Evolutionary conservation across 1,140 invertebrate genomes (phyloP), one percentile per base, ranked within the genome.

Genomic region (Babylonia areolata): DNA sequence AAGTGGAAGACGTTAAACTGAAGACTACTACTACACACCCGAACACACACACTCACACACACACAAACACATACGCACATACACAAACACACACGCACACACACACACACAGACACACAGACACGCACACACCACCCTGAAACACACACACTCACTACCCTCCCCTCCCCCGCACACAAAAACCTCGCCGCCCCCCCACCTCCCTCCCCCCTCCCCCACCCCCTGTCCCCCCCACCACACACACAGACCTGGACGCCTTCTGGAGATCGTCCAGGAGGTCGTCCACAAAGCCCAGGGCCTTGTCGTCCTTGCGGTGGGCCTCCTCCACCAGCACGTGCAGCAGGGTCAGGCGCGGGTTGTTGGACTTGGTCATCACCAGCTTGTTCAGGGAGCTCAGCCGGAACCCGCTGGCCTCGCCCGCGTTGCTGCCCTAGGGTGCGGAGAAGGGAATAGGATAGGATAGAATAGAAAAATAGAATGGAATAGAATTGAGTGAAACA

Each of bases 331-430:
- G 97, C 92, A 98, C 98, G 95, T 99, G 98, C 89, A 99, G 97
- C n/a, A 99, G 95, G 94, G 98, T 98, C 96, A 99, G 97, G 85
- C 97, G 97, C 1, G 98, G 98, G 92, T 98, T 98, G 93, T 99
- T 99, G 0, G 98, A 98, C 82, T 98, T 96, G 82, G 99, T 99
- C 93, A 99, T 98, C 0, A 97, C 97, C 64, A 99, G 95, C 94
- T 99, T 99, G 93, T 99, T 97, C 69, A 99, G 95, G 0, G 98
- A 99, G 39, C 97, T 97, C 11, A 99, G 95, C 94, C 98, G 98
- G 15, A 99, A 97, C 20, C 98, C 98, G 11, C 97, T 97, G 1
- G 98, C 98, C 93, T 99, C 97, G 31, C 98, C 98, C 31, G 98
- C 97, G 94, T 98, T 99, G 15, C 98, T 98, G 86, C 98, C 98